Evolutionary conservation across 2,888 invertebrate species (phyloP), one percentile per base, ranked within the genome.

Genomic region (Cantharis rustica): DNA sequence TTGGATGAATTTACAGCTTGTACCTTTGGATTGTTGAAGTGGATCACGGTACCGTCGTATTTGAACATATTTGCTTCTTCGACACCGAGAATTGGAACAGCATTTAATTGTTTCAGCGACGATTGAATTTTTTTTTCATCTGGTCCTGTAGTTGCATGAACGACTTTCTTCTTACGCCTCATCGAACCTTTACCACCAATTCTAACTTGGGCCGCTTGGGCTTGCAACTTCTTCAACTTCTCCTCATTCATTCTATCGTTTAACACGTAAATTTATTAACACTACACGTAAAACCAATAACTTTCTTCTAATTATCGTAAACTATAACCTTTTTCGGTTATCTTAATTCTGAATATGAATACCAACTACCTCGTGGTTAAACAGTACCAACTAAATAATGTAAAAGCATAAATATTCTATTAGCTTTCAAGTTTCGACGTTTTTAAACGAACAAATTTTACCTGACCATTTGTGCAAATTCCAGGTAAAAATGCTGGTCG

Each of bases 61-160:
- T 99, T 99, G 86, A 99, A 99, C 95, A 99, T 99, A 90, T 99
- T 99, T 75, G 98, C 98, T 90, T 99, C 99, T 89, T 99, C 99
- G 86, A 99, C 99, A 83, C 98, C 99, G 81, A 99, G 98, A 86
- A 99, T 99, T 82, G 96, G 97, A 90, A 98, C 99, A 69, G 99
- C 98, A 82, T 98, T 96, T 80, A 99, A 90, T 89, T 99, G 99
- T 89, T 99, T 99, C 84, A 99, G 90, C 75, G 98, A 98, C 84
- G 97, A 97, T 88, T 99, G 99, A 85, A 99, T 90, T 90, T 99
- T 99, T 90, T 99, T 99, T 89, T 99, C 99, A 89, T 99, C 99
- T 88, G 98, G 98, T 73, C 98, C 98, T 77, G 99, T 98, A 80
- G 98, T 98, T 85, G 98, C 96, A 89, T 99, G 99, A 77, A 99